Evolutionary conservation across 2,113 vertebrate genomes (phyloP).

Genomic region (Sylvia atricapilla): DNA sequence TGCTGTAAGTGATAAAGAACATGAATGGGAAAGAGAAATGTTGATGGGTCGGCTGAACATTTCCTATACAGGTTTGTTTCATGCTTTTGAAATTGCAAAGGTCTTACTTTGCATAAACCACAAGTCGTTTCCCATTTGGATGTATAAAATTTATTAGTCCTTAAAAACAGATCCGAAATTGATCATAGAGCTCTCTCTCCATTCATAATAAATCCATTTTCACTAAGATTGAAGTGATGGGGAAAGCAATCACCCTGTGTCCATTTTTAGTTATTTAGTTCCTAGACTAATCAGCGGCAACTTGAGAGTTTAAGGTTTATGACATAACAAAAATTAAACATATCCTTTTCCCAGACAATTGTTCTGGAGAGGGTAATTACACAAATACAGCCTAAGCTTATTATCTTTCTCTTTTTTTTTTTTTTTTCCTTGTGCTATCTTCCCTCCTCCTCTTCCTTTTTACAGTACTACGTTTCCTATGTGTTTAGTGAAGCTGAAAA

Average conservation of each 20-base stretch:
- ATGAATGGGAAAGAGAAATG: neutral
- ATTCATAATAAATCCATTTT: slow-evolving; percentile 31
- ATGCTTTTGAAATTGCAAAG: neutral
- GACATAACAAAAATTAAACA: slow-evolving; percentile 71
- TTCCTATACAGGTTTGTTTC: neutral
- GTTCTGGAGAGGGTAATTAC: slow-evolving; percentile 73
- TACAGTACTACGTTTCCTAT: slow-evolving; percentile 73
- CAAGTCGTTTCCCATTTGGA: neutral
- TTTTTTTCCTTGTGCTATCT: neutral
- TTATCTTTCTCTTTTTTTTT: slow-evolving; percentile 46
- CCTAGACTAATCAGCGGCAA: slow-evolving; percentile 55
- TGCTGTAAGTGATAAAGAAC: neutral
- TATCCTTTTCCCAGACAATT: slow-evolving; percentile 61
- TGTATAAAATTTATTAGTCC: neutral
- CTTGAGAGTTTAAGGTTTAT: slow-evolving; percentile 58
- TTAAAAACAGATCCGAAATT: slow-evolving; percentile 30
- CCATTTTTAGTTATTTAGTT: slow-evolving; percentile 54
- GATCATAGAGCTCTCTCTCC: neutral
- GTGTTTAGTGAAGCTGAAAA: slow-evolving; percentile 79
- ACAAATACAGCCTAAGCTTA: slow-evolving; percentile 73
- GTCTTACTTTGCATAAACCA: neutral
- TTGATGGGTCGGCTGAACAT: neutral
- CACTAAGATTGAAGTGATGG: neutral
- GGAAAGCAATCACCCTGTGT: slow-evolving; percentile 23
- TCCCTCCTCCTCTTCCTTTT: slow-evolving; percentile 52